phyloP scores from a whole-genome alignment of 37 sponge, comb jelly and placozoan species.

The Diacarnus erythraeanus region DNA sequence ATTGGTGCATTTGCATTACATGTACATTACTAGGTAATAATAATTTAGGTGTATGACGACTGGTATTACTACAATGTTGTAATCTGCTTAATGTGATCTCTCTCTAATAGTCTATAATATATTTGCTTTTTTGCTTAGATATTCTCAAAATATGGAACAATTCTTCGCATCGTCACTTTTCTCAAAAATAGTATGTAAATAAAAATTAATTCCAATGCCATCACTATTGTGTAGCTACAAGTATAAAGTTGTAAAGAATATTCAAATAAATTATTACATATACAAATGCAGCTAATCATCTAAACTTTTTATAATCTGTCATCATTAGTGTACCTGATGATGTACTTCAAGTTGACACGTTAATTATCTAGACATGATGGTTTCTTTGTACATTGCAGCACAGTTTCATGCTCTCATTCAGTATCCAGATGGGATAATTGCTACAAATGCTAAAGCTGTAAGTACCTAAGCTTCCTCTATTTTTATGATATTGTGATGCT shows the following conservation, averaged over 20 bases:
- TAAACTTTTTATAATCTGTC: too few species aligned
- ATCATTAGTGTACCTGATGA: too few species aligned
- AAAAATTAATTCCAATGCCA: too few species aligned
- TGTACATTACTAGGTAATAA: neutral
- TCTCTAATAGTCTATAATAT: neutral
- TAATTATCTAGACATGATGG: neutral
- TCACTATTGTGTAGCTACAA: neutral
- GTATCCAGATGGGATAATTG: slow-evolving; percentile 48
- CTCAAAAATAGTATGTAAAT: slow-evolving; percentile 81
- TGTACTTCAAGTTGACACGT: neutral
- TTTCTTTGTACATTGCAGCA: slow-evolving; percentile 36
- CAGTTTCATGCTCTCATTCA: slow-evolving; percentile 82
- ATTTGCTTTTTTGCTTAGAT: slow-evolving; percentile 41
- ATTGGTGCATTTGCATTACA: too few species aligned
- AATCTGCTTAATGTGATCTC: neutral
- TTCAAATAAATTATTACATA: too few species aligned
- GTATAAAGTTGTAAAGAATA: too few species aligned
- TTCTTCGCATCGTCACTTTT: slow-evolving; percentile 88
- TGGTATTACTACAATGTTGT: neutral
- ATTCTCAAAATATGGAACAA: slow-evolving; percentile 85
- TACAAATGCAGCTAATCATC: too few species aligned
- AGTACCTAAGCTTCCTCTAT: too few species aligned
- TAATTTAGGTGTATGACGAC: neutral
- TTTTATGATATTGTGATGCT: too few species aligned
- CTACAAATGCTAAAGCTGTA: slow-evolving; percentile 73